Percentiles rank a stretch among this genome's conserved stretches.
phyloP scores from a whole-genome alignment of 1,140 invertebrate species.

The Chrysomallon squamiferum region DNA sequence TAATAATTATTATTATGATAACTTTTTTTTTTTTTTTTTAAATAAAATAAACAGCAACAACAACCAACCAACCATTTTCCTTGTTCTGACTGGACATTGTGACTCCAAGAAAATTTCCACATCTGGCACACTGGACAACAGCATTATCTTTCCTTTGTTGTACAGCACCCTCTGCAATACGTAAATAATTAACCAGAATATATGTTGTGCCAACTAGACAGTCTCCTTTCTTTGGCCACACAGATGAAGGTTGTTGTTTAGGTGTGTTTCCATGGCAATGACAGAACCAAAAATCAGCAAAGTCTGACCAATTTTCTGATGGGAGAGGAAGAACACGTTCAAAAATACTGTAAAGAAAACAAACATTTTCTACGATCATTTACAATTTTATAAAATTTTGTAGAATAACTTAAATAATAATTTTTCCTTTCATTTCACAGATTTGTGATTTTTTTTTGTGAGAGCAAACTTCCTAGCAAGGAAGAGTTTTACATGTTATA shows the following conservation, averaged over 20 bases:
- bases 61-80: too few species aligned
- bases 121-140: constrained; percentile 27
- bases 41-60: too few species aligned
- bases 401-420: too few species aligned
- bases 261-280: constrained; percentile 32
- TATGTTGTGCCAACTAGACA: constrained; percentile 43
- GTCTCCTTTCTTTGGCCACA: constrained; percentile 27
- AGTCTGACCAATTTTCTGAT: constrained; percentile 46
- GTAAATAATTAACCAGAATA: constrained; percentile 22
- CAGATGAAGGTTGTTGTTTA: constrained; percentile 5
- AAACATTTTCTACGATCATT: background rate
- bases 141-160: constrained; percentile 13
- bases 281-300: constrained; percentile 48
- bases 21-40: too few species aligned
- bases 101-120: constrained; percentile 35
- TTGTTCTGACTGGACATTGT: background rate
- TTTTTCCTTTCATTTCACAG: too few species aligned
- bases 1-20: too few species aligned
- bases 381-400: background rate
- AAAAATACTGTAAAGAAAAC: constrained; percentile 28
- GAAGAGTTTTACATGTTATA: too few species aligned
- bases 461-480: too few species aligned
- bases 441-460: too few species aligned
- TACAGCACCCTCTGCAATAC: constrained; percentile 20
- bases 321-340: constrained; percentile 38